Evolutionary conservation across 2,888 invertebrate genomes (phyloP).

Genomic region (Melanostoma scalare): DNA sequence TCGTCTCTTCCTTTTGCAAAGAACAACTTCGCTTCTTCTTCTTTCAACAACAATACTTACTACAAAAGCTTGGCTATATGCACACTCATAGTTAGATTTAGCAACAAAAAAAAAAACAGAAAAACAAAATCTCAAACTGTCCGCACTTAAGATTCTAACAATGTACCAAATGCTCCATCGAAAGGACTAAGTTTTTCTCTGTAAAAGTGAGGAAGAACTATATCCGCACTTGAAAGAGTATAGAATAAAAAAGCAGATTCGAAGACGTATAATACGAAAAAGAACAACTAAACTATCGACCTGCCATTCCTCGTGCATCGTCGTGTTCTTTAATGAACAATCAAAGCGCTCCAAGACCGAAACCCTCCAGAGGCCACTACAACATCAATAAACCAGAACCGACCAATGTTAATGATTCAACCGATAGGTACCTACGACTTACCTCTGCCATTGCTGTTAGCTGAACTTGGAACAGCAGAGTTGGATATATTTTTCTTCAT

Average conservation of each 20-base stretch:
- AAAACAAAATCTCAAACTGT: constrained; percentile 41
- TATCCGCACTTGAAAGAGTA: no score
- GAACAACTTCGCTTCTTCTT: constrained; percentile 2
- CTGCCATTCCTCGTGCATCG: constrained; percentile 8
- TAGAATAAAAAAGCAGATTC: constrained; percentile 31
- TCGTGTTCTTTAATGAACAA: constrained; percentile 65
- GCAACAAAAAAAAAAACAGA: background rate
- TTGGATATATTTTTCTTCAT: constrained; percentile 4
- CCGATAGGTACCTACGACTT: constrained; percentile 2
- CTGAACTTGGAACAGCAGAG: constrained; percentile 36
- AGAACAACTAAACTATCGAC: constrained; percentile 65
- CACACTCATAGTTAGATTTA: background rate
- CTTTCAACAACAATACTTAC: constrained; percentile 61
- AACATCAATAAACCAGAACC: constrained; percentile 63
- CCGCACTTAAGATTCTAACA: constrained; percentile 64
- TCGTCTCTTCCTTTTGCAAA: background rate
- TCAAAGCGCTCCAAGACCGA: constrained; percentile 44
- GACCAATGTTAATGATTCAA: constrained; percentile 63
- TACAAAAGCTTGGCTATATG: constrained; percentile 30
- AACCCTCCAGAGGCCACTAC: constrained; percentile 36
- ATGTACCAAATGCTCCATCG: constrained; percentile 47
- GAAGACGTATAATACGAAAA: constrained; percentile 40
- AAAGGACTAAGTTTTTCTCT: constrained; percentile 62
- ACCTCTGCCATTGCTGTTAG: constrained; percentile 13
- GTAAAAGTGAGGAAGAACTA: constrained; percentile 14